Evolutionary conservation across 2,113 vertebrate species (phyloP), one percentile per base, ranked within the genome.

Genomic region (Pristiophorus japonicus): DNA sequence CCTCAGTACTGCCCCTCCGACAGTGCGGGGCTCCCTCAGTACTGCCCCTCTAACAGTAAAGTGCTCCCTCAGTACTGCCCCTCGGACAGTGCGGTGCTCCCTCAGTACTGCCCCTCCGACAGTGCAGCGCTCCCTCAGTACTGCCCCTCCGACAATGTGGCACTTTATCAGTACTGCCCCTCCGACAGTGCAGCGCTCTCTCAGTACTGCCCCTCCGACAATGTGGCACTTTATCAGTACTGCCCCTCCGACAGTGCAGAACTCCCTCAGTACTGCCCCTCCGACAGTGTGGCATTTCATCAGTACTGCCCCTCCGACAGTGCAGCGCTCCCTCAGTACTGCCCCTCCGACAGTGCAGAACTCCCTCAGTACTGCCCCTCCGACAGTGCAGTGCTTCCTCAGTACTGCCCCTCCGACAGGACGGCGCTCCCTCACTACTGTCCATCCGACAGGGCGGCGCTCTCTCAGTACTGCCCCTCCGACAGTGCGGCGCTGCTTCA

Each of bases 1-100:
- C 85, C 47, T 38, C 73, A 78, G 34, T 38, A 2, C 85, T 88
- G 42, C 45, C 22, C 5, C 24, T 87, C 45, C 47, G 10, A 30
- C 87, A 90, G 10, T 90, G 87, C 84, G 3, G 51, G 51, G 30
- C 87, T 91, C 87, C 87, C 87, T 90, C 87, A 90, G 84, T 27
- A 12, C 45, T 90, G 85, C 47, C 24, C 20, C 45, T 88, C 45
- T 30, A 1, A 88, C 70, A 87, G 20, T 87, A 47, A 22, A 0
- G 47, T 22, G 4, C 47, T 47, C 24, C 85, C 47, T 38, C 73
- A 78, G 73, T 38, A 2, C 85, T 88, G 42, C 45, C 22, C 5
- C 24, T 87, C 45, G 24, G 10, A 30, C 87, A 90, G 10, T 90
- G 87, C 84, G 3, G 51, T 51, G 30, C 87, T 91, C 87, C 87